phyloP scores from a whole-genome alignment of 30 jellyfish, hydroid and myxozoan species.

The Haliclystus octoradiatus region DNA sequence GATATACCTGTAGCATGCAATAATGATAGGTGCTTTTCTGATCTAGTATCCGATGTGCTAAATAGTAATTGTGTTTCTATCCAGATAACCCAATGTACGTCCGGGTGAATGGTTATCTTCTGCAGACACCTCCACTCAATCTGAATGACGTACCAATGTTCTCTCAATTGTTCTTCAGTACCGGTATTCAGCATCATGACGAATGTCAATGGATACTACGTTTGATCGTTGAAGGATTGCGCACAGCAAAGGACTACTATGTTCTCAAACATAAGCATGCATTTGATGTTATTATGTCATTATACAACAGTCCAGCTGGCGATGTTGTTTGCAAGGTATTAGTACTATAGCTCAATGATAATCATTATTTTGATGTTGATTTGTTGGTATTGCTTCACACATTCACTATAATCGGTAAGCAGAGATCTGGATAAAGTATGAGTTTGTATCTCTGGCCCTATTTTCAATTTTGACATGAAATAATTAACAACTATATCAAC shows the following conservation, averaged over 20 bases:
- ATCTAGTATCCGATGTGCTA: too few species aligned
- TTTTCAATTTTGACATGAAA: too few species aligned
- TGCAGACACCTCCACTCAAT: not conserved
- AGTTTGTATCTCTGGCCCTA: too few species aligned
- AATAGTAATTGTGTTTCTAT: too few species aligned
- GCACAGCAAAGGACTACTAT: not conserved
- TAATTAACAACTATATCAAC: too few species aligned
- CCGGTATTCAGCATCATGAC: not conserved
- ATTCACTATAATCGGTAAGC: too few species aligned
- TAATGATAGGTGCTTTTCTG: too few species aligned
- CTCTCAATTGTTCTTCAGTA: not conserved
- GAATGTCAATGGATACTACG: not conserved
- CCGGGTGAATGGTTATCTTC: not conserved
- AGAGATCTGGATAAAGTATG: too few species aligned
- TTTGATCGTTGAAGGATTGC: not conserved
- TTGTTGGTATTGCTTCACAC: too few species aligned
- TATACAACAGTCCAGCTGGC: not conserved
- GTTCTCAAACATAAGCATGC: not conserved
- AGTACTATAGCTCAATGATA: not conserved
- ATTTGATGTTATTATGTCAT: not conserved
- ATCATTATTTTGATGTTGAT: too few species aligned
- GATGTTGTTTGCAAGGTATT: not conserved
- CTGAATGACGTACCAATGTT: not conserved
- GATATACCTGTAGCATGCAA: too few species aligned
- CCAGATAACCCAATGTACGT: not conserved